phyloP scores from a whole-genome alignment of 1,140 invertebrate genomes.

The Patella vulgata region DNA sequence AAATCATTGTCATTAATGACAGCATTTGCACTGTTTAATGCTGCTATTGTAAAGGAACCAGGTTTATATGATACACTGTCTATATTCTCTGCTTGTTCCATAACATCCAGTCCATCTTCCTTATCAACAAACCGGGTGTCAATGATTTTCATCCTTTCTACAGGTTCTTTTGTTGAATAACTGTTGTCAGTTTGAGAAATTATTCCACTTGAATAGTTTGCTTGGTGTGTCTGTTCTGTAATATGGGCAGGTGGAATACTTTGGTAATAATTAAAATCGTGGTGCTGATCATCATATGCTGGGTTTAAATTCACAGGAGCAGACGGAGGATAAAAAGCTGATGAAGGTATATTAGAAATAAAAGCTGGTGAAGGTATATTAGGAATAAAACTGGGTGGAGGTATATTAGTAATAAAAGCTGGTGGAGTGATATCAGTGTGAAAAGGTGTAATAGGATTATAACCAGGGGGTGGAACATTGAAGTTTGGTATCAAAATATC shows the following conservation, averaged over 20 bases:
- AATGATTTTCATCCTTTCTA: conserved; percentile 9
- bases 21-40: neutral
- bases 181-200: too few species aligned
- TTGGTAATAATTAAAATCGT: too few species aligned
- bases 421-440: too few species aligned
- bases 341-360: neutral
- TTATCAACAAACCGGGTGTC: conserved; percentile 27
- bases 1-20: neutral
- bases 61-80: conserved; percentile 14
- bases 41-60: conserved; percentile 28
- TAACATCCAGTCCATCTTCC: neutral
- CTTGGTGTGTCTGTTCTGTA: too few species aligned
- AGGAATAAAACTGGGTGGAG: too few species aligned
- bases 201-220: neutral
- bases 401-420: too few species aligned
- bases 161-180: neutral
- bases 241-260: neutral
- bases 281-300: neutral
- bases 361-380: too few species aligned
- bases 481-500: too few species aligned
- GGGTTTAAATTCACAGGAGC: neutral
- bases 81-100: too few species aligned
- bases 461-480: too few species aligned
- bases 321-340: conserved; percentile 1
- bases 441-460: too few species aligned